A percentile compares a stretch with the other conserved stretches of the same genome.
These are phyloP conservation scores for Tupaia tana DNA, from an alignment of 2,113 vertebrate genomes.

Conservation along the genomic window DNA sequence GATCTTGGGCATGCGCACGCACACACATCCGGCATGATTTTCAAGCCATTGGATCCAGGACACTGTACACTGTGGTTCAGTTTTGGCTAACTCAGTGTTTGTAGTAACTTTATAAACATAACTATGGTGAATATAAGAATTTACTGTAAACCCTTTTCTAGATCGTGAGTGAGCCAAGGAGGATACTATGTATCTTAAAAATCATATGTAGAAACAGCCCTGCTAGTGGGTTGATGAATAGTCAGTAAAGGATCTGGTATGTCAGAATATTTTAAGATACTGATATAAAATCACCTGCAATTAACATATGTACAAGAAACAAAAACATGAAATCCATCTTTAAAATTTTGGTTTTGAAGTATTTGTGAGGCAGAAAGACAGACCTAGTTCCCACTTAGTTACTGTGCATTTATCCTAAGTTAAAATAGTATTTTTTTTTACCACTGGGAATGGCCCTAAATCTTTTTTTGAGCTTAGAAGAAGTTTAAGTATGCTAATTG, in stretches of 20 bases:
- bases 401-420: not conserved
- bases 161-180: constrained; percentile 26
- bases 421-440: constrained; percentile 45
- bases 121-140: not conserved
- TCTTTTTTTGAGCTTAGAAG: constrained; percentile 41
- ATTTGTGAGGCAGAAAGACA: constrained; percentile 26
- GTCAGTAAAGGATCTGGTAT: not conserved
- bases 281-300: constrained; percentile 21
- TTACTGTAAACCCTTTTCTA: not conserved
- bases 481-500: constrained; percentile 21
- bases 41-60: too few species aligned
- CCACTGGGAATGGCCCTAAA: not conserved
- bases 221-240: constrained; percentile 15
- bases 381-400: constrained; percentile 3
- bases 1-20: too few species aligned
- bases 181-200: constrained; percentile 44
- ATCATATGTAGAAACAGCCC: not conserved
- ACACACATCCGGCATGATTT: too few species aligned
- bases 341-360: constrained; percentile 38
- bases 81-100: constrained; percentile 41
- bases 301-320: not conserved
- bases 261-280: constrained; percentile 36
- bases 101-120: not conserved
- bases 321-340: not conserved
- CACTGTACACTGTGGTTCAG: not conserved